phyloP scores from a whole-genome alignment of 2,797 vertebrate species.

The Carapus acus region DNA sequence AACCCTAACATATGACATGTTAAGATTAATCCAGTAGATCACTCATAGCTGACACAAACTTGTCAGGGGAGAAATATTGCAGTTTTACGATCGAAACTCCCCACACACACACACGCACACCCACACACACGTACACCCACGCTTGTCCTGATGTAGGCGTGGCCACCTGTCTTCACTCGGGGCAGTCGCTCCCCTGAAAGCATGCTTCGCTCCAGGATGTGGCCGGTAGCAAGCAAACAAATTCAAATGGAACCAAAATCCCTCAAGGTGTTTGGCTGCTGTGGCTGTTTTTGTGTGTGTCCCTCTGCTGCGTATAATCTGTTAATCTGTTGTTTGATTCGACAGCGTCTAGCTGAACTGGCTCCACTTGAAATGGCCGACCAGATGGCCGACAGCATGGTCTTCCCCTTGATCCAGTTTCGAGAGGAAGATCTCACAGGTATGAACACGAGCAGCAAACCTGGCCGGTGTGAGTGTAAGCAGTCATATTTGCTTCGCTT shows the following conservation, averaged over 20 bases:
- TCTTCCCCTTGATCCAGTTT: slow-evolving; percentile 94
- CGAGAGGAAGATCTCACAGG: slow-evolving; percentile 98
- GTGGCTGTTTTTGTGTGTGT: slow-evolving; percentile 27
- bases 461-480: neutral
- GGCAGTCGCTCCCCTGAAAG: slow-evolving; percentile 14
- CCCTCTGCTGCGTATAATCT: slow-evolving; percentile 3
- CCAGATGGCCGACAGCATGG: slow-evolving; percentile 93
- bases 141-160: slow-evolving; percentile 20
- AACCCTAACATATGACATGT: no score
- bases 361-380: slow-evolving; percentile 87
- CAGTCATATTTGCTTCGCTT: no score
- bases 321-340: slow-evolving; percentile 25
- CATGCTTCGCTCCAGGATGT: slow-evolving; percentile 26
- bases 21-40: no score
- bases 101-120: no score
- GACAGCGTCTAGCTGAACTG: slow-evolving; percentile 81
- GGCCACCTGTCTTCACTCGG: slow-evolving; percentile 24
- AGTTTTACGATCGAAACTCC: no score
- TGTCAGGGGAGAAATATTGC: no score
- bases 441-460: slow-evolving; percentile 49
- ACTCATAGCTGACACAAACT: no score
- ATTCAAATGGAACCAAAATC: slow-evolving; percentile 33
- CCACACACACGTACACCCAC: no score
- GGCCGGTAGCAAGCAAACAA: slow-evolving; percentile 33
- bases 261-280: slow-evolving; percentile 39